These are phyloP conservation scores for Drosophila stalkeri DNA, from an alignment of 2,888 invertebrate genomes.

Conservation along the genomic window DNA sequence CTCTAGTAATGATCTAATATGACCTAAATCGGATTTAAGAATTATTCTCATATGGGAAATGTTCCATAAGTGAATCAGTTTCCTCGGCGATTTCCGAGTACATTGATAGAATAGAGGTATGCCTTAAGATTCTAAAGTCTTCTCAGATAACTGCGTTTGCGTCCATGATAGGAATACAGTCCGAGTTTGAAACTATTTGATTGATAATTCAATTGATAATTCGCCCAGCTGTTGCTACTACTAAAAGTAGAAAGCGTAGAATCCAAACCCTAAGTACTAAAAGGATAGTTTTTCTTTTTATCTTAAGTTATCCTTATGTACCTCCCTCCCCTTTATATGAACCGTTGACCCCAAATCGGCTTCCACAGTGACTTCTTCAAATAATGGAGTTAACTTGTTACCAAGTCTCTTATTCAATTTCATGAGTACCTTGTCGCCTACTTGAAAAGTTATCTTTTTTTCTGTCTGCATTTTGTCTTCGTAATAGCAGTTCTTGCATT, in stretches of 20 bases:
- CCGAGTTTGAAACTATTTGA: not conserved
- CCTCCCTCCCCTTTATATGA: no score
- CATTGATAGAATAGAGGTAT: not conserved
- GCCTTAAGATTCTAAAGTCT: not conserved
- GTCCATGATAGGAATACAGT: not conserved
- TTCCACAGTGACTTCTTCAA: not conserved
- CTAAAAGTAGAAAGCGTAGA: not conserved
- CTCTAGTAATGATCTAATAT: not conserved
- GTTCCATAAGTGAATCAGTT: not conserved
- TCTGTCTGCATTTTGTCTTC: constrained; percentile 1
- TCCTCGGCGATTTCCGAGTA: constrained; percentile 1
- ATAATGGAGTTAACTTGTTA: not conserved
- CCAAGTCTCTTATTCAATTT: not conserved
- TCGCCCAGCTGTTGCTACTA: not conserved
- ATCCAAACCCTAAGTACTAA: not conserved
- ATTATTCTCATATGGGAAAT: not conserved
- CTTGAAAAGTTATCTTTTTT: not conserved
- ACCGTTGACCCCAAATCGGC: constrained; percentile 1
- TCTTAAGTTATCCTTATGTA: not conserved
- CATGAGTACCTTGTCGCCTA: no score
- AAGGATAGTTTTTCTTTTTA: not conserved
- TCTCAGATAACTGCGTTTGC: not conserved
- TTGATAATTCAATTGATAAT: not conserved
- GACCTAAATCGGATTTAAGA: not conserved
- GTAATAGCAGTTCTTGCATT: not conserved